phyloP scores from a whole-genome alignment of 2,888 invertebrate species.

The Uropetala carovei region DNA sequence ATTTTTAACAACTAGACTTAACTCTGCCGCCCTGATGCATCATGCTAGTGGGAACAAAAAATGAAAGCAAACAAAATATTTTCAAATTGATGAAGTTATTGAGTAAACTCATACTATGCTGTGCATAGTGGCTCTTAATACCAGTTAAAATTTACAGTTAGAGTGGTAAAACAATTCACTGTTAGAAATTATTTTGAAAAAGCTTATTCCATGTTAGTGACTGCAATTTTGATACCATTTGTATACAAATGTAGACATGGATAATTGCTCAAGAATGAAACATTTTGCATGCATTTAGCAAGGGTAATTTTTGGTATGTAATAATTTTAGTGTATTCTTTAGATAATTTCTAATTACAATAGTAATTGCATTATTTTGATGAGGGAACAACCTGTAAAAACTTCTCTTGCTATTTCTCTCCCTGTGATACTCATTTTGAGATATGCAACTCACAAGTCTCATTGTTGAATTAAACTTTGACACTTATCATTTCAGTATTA shows the following conservation, averaged over 20 bases:
- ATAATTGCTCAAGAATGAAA: conserved; percentile 46
- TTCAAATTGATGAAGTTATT: background rate
- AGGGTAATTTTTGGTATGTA: conserved; percentile 5
- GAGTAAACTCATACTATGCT: background rate
- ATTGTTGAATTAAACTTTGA: conserved; percentile 45
- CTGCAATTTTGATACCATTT: conserved; percentile 54
- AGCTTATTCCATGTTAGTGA: conserved; percentile 8
- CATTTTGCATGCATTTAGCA: background rate
- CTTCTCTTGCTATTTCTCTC: conserved; percentile 49
- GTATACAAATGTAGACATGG: conserved; percentile 47
- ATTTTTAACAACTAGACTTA: background rate
- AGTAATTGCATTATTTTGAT: conserved; percentile 38
- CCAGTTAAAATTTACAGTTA: conserved; percentile 35
- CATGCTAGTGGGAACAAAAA: background rate
- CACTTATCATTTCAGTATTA: conserved; percentile 1
- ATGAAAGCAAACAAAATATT: background rate
- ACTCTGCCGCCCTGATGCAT: background rate
- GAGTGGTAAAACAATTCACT: conserved; percentile 11
- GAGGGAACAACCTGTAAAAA: conserved; percentile 43
- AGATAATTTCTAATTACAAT: background rate
- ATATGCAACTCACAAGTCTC: conserved; percentile 1
- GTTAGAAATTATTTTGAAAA: conserved; percentile 29
- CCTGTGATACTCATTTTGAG: conserved; percentile 56
- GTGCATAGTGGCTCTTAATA: background rate
- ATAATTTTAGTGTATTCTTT: background rate